phyloP scores from a whole-genome alignment of 2,888 invertebrate species.

The Drosophila subquinaria region DNA sequence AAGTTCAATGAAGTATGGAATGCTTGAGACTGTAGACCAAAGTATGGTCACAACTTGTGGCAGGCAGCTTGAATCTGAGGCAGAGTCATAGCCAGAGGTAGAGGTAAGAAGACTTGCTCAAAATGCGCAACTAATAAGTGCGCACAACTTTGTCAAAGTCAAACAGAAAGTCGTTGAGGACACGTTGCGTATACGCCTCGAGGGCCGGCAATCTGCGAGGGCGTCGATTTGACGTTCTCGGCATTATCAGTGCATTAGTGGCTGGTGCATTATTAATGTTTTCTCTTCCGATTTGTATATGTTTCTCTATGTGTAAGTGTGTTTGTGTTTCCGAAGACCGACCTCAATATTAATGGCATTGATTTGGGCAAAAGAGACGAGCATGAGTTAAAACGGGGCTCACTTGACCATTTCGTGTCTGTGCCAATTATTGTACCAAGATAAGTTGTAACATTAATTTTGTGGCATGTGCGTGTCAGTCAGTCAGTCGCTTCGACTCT shows the following conservation, averaged over 20 bases:
- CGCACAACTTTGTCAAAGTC: conserved; percentile 73
- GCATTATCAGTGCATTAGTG: conserved; percentile 73
- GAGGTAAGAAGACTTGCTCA: conserved; percentile 10
- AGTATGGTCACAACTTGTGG: conserved; percentile 51
- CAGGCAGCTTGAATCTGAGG: neutral
- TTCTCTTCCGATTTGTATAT: conserved; percentile 49
- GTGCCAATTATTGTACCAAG: conserved; percentile 50
- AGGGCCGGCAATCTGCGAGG: conserved; percentile 18
- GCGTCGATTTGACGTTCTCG: conserved; percentile 46
- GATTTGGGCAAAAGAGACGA: conserved; percentile 36
- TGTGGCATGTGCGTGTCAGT: conserved; percentile 48
- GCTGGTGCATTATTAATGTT: conserved; percentile 72
- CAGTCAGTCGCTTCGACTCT: neutral
- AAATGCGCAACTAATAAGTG: conserved; percentile 66
- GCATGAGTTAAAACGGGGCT: conserved; percentile 12
- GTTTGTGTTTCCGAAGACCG: neutral
- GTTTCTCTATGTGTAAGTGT: neutral
- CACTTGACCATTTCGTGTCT: conserved; percentile 39
- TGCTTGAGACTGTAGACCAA: conserved; percentile 37
- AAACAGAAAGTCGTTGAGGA: conserved; percentile 61
- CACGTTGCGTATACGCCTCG: conserved; percentile 27
- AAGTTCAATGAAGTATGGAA: conserved; percentile 73
- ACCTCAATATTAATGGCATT: conserved; percentile 52
- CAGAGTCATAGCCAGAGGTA: too few species aligned
- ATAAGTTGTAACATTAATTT: conserved; percentile 48